phyloP scores from a whole-genome alignment of 2,113 vertebrate genomes.

The Oryzias woworae region DNA sequence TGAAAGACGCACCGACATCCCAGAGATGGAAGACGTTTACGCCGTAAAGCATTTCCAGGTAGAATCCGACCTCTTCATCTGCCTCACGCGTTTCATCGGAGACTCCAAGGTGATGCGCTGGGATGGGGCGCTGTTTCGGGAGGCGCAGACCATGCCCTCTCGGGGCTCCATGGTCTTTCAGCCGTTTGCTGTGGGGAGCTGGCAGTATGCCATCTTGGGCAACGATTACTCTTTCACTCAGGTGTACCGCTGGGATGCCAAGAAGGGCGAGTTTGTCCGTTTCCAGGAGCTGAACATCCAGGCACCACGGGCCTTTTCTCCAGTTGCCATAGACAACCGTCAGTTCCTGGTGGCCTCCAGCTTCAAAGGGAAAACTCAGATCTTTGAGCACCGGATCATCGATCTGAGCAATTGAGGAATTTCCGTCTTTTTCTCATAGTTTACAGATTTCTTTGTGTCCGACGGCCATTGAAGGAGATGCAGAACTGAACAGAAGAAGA shows the following conservation, averaged over 20 bases:
- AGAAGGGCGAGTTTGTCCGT: conserved; percentile 91
- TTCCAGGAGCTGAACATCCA: conserved; percentile 98
- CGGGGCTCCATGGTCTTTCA: conserved; percentile 98
- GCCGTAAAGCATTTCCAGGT: conserved; percentile 95
- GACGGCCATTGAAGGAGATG: conserved; percentile 14
- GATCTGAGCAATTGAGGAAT: conserved; percentile 88
- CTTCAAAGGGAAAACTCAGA: conserved; percentile 98
- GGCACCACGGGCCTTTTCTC: conserved; percentile 94
- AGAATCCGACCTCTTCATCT: conserved; percentile 92
- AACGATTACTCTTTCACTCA: conserved; percentile 99
- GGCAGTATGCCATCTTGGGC: conserved; percentile 97
- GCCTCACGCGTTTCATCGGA: conserved; percentile 96
- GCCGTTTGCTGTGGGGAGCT: conserved; percentile 89
- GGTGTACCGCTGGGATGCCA: conserved; percentile 95
- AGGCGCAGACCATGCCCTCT: conserved; percentile 96
- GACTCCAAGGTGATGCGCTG: conserved; percentile 99
- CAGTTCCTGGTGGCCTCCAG: conserved; percentile 98
- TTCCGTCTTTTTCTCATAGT: conserved; percentile 6
- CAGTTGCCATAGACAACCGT: conserved; percentile 92
- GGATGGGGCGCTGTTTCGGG: conserved; percentile 91
- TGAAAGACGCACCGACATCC: conserved; percentile 92
- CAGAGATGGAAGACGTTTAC: conserved; percentile 97
- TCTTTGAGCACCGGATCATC: conserved; percentile 97
- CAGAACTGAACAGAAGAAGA: conserved; percentile 5
- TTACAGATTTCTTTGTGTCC: conserved; percentile 11